Percentiles rank a stretch among this genome's conserved stretches.
Evolutionary conservation across 2,888 invertebrate genomes (phyloP).

Genomic region (Lasioglossum villosulum): DNA sequence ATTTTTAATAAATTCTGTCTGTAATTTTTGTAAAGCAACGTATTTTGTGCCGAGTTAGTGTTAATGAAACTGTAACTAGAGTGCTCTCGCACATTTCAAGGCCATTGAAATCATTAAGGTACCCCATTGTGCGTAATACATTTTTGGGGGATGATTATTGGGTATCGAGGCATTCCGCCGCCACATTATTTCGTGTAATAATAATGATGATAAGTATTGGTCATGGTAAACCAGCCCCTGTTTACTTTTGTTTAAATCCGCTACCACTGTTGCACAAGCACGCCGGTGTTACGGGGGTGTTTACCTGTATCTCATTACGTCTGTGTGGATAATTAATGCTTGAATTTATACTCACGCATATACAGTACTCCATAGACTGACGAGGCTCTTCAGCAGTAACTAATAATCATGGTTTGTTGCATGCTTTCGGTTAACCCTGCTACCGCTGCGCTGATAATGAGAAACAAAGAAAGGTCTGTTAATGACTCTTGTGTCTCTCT

Average conservation of each 20-base stretch:
- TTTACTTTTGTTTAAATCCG: constrained; percentile 3
- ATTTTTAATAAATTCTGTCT: no score
- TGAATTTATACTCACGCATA: background rate
- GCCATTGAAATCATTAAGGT: background rate
- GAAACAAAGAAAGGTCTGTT: background rate
- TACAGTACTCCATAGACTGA: background rate
- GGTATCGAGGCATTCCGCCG: background rate
- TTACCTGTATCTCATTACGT: constrained; percentile 13
- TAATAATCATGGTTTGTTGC: constrained; percentile 11
- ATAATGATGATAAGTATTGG: constrained; percentile 6
- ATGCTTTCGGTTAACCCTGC: constrained; percentile 1
- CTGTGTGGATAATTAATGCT: constrained; percentile 9
- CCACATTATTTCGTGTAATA: constrained; percentile 4
- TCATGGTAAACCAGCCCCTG: background rate
- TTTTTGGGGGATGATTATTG: background rate
- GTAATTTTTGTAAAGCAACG: no score
- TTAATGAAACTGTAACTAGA: no score
- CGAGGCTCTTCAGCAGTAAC: background rate
- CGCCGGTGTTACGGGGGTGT: background rate
- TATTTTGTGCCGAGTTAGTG: no score
- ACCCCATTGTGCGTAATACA: background rate
- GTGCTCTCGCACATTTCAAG: background rate
- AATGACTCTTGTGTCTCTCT: background rate
- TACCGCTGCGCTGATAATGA: background rate
- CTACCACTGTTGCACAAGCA: background rate